phyloP scores from a whole-genome alignment of 2,113 vertebrate species.

The Clupea harengus region DNA sequence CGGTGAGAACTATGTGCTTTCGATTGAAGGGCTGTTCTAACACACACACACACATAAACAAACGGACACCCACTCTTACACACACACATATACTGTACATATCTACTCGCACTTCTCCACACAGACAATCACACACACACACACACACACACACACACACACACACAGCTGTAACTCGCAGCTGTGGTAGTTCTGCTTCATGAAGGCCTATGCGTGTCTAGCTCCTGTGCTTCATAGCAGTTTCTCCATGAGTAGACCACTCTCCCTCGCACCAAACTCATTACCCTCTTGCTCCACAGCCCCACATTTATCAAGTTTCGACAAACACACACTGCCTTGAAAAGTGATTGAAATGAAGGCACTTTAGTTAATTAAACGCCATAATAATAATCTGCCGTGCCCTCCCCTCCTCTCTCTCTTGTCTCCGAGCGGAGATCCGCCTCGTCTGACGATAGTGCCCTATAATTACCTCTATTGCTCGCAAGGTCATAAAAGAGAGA shows the following conservation, averaged over 20 bases:
- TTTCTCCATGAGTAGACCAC: too few relatives aligned
- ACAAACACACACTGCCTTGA: constrained; percentile 12
- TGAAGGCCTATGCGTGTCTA: too few relatives aligned
- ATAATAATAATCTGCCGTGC: constrained; percentile 33
- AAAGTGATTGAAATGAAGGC: constrained; percentile 42
- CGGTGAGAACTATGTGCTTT: too few relatives aligned
- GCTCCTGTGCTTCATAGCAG: too few relatives aligned
- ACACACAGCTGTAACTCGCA: not conserved
- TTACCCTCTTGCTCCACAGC: not conserved
- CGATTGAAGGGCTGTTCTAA: not conserved
- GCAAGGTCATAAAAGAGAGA: constrained; percentile 35
- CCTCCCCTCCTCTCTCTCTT: not conserved
- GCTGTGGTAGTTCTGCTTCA: too few relatives aligned
- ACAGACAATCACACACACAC: not conserved
- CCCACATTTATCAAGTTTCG: constrained; percentile 28
- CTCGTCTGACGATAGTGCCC: constrained; percentile 31
- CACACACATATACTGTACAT: not conserved
- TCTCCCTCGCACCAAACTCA: not conserved
- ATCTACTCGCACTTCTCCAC: not conserved
- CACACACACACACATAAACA: not conserved
- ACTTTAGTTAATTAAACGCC: constrained; percentile 47
- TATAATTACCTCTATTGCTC: constrained; percentile 40
- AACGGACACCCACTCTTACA: not conserved
- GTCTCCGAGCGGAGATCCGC: constrained; percentile 22
- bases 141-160: not conserved